These are phyloP conservation scores for Crotalus adamanteus DNA, from an alignment of 2,797 vertebrate species.

Conservation along the genomic window DNA sequence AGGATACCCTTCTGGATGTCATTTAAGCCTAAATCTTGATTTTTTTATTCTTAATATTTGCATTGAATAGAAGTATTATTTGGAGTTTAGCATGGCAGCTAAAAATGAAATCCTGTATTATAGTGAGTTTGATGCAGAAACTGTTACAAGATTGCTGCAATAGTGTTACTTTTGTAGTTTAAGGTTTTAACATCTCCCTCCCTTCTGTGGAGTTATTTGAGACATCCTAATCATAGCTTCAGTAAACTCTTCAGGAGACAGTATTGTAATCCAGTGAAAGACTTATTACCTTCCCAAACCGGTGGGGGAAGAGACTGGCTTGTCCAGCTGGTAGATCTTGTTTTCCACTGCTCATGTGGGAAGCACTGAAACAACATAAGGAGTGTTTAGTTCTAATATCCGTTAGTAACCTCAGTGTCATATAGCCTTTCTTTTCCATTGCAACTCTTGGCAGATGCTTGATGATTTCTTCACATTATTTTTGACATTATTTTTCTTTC, in stretches of 20 bases:
- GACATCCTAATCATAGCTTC: not conserved
- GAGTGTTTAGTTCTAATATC: not conserved
- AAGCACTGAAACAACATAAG: not conserved
- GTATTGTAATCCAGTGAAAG: not conserved
- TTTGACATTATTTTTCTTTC: not conserved
- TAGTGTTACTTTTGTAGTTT: not conserved
- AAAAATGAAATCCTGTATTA: not conserved
- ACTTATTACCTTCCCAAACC: not conserved
- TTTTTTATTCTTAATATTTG: not conserved
- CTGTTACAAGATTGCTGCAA: not conserved
- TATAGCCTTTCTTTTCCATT: not conserved
- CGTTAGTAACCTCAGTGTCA: not conserved
- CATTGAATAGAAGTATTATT: not conserved
- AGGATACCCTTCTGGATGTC: not conserved
- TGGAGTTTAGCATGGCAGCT: not conserved
- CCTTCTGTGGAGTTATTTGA: not conserved
- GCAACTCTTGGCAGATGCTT: not conserved
- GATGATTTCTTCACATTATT: not conserved
- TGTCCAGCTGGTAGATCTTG: conserved; percentile 10
- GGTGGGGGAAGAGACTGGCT: not conserved
- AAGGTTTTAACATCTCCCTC: not conserved
- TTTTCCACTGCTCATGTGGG: not conserved
- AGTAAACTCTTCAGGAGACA: not conserved
- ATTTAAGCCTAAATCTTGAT: not conserved
- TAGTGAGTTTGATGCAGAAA: not conserved